Conservation (phyloP, 2,797 vertebrate genomes). For the Sebastolobus altivelis region DNA sequence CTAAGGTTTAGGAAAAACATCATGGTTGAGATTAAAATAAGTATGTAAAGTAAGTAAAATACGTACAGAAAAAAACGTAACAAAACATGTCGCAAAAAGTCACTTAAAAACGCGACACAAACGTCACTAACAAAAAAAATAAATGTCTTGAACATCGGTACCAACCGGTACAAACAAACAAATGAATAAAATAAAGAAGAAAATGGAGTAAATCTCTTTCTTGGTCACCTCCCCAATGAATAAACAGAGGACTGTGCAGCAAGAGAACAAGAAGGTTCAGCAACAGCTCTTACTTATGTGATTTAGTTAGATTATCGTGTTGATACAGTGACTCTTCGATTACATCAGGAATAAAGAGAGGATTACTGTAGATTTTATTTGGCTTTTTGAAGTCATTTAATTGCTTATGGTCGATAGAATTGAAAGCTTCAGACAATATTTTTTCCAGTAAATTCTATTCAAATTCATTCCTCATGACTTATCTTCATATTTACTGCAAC, state of each 20-base stretch:
- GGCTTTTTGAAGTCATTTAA: constrained; percentile 7
- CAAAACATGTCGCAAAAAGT: no score
- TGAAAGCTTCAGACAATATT: constrained; percentile 1
- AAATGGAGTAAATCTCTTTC: constrained; percentile 25
- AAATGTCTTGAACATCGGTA: no score
- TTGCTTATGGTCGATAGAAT: constrained; percentile 1
- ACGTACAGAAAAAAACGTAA: no score
- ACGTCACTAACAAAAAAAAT: no score
- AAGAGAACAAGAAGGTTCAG: constrained; percentile 34
- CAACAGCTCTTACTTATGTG: constrained; percentile 21
- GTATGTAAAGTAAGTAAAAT: no score
- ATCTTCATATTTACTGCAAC: constrained; percentile 12
- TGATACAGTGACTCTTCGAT: constrained; percentile 42
- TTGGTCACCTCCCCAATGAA: constrained; percentile 49
- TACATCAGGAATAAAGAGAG: constrained; percentile 12
- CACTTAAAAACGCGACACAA: no score
- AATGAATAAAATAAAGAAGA: constrained; percentile 13
- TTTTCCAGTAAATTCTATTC: not conserved
- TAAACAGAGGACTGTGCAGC: constrained; percentile 29
- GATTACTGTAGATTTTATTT: constrained; percentile 42
- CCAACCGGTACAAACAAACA: no score
- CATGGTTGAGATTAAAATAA: no score
- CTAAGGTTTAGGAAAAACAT: no score
- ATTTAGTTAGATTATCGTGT: constrained; percentile 37
- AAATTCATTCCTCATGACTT: constrained; percentile 1